These are phyloP conservation scores for Ceyx erithaca DNA, from an alignment of 2,797 vertebrate genomes.

Conservation along the genomic window DNA sequence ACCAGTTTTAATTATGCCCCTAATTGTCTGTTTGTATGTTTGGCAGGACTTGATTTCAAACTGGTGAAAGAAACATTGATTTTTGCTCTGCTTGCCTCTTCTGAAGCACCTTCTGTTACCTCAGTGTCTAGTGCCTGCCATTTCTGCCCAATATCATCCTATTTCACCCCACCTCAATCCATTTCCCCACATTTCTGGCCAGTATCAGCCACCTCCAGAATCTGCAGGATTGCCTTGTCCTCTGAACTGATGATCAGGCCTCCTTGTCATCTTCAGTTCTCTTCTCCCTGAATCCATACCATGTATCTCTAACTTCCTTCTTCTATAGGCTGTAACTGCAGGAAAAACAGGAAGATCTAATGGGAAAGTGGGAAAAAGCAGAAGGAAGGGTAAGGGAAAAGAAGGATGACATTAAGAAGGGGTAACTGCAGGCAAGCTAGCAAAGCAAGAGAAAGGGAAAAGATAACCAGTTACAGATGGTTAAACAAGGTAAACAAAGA, in stretches of 20 bases:
- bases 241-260: not conserved
- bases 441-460: not conserved
- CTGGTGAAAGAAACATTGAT: not conserved
- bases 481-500: not conserved
- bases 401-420: not conserved
- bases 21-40: not conserved
- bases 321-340: not conserved
- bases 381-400: not conserved
- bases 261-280: not conserved
- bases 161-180: not conserved
- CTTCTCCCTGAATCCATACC: not conserved
- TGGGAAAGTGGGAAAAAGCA: not conserved
- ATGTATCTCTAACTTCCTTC: not conserved
- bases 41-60: not conserved
- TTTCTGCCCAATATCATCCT: not conserved
- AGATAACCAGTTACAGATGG: not conserved
- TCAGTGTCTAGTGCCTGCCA: not conserved
- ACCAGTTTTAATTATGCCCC: not conserved
- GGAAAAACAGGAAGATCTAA: not conserved
- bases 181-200: not conserved
- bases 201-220: not conserved
- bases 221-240: not conserved
- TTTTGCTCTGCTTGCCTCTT: not conserved
- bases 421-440: not conserved
- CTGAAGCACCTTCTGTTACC: not conserved